Evolutionary conservation across 1,140 invertebrate species (phyloP).

Genomic region (Venturia canescens): DNA sequence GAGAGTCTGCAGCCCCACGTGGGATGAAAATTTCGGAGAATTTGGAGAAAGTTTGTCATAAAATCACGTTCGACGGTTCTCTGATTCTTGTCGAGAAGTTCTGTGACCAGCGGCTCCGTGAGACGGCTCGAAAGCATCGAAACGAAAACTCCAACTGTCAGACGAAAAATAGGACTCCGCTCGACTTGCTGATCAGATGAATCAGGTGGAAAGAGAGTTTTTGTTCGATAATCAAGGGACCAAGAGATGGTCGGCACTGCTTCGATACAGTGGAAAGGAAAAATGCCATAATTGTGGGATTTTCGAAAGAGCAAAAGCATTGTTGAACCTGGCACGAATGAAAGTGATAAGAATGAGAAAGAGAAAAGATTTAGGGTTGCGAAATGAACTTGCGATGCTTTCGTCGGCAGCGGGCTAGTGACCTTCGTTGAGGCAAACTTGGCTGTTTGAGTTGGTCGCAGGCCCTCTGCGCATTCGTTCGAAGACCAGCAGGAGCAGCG

Average conservation of each 20-base stretch:
- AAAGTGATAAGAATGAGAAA: conserved; percentile 39
- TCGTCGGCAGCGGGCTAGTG: conserved; percentile 66
- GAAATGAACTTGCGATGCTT: conserved; percentile 50
- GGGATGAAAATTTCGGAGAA: not conserved
- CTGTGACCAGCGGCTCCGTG: too few relatives aligned
- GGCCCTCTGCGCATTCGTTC: conserved; percentile 53
- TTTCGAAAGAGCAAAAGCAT: not conserved
- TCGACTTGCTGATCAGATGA: too few relatives aligned
- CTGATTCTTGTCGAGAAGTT: too few relatives aligned
- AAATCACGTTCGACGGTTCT: too few relatives aligned
- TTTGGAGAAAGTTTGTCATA: not conserved
- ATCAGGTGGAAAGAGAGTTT: too few relatives aligned
- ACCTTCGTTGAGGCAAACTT: conserved; percentile 69
- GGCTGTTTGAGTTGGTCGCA: conserved; percentile 76
- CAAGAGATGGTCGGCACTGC: too few relatives aligned
- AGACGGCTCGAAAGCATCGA: too few relatives aligned
- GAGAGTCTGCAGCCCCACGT: not conserved
- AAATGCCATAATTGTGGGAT: not conserved
- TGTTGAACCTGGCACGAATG: not conserved
- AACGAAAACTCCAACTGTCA: too few relatives aligned
- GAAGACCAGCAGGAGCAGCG: conserved; percentile 64
- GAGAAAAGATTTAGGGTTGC: conserved; percentile 70
- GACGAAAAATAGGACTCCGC: too few relatives aligned
- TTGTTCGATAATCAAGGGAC: too few relatives aligned
- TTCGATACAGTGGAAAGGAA: not conserved